Percentiles rank a stretch among this genome's conserved stretches.
These are phyloP conservation scores for Chaetodon trifascialis DNA, from an alignment of 2,113 vertebrate genomes.

Conservation along the genomic window DNA sequence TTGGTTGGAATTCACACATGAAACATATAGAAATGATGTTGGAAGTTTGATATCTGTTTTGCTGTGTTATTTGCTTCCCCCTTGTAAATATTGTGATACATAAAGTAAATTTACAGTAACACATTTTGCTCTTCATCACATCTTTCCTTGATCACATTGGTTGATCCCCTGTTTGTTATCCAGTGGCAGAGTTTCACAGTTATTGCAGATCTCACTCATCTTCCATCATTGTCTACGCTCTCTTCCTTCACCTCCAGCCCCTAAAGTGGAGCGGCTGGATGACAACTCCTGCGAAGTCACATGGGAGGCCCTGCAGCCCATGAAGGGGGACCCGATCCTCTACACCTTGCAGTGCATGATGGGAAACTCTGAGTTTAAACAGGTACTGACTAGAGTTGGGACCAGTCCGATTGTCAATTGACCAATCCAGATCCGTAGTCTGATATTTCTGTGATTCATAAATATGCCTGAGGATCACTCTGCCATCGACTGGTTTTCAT, in stretches of 20 bases:
- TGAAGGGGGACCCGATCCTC: conserved; percentile 95
- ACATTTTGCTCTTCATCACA: too few relatives aligned
- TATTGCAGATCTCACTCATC: too few relatives aligned
- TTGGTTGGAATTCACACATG: conserved; percentile 4
- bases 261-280: conserved; percentile 92
- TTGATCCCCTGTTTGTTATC: too few relatives aligned
- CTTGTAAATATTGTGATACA: background rate
- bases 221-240: background rate
- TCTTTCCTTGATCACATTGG: background rate
- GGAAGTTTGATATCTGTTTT: too few relatives aligned
- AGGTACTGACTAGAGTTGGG: conserved; percentile 83
- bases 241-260: conserved; percentile 80
- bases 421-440: too few relatives aligned
- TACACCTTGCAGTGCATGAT: conserved; percentile 95
- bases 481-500: too few relatives aligned
- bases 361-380: conserved; percentile 96
- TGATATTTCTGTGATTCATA: too few relatives aligned
- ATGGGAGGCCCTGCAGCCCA: conserved; percentile 92
- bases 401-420: too few relatives aligned
- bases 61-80: background rate
- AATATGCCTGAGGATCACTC: too few relatives aligned
- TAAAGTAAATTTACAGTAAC: background rate
- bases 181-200: background rate
- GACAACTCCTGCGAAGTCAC: conserved; percentile 93
- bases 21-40: too few relatives aligned